Evolutionary conservation across 2,888 invertebrate species (phyloP), one percentile per base, ranked within the genome.

Genomic region (Clepsis dumicolana): DNA sequence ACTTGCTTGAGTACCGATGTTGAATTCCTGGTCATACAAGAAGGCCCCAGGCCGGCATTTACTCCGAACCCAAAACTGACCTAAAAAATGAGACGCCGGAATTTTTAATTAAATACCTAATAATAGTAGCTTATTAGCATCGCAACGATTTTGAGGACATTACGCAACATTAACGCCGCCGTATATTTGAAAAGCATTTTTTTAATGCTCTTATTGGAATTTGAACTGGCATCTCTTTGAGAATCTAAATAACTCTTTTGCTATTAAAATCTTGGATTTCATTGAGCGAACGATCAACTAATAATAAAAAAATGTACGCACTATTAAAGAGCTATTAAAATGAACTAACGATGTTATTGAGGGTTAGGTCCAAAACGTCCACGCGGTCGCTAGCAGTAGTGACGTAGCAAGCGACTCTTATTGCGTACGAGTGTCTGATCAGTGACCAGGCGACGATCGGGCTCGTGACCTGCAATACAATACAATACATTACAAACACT

Each of bases 41-140:
- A 85, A 2, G 81, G 79, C 0, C 85, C 84, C 0, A 87, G 75
- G 0, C 86, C 89, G 0, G 87, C 82, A 48, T 88, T 88, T 4
- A 83, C 77, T 1, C 87, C 88, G 32, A 89, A 89, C n/a, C 87
- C 90, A 44, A 88, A 88, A 65, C 82, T 86, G 25, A 90, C 50
- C 90, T 90, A 80, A 52, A 77, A 79, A 63, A 50, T 27, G 10
- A 14, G 4, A 35, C 14, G 10, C n/a, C 4, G 14, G n/a, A n/a
- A n/a, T n/a, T n/a, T n/a, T n/a, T n/a, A n/a, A n/a, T n/a, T n/a
- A 29, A 29, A 7, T 7, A 29, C 29, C 29, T 29, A 29, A 29
- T 29, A 29, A 29, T 29, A 29, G 29, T 29, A 29, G 29, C 29
- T 29, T 29, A 4, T 7, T 29, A 3, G 29, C 29, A n/a, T n/a